A percentile compares a stretch with the other conserved stretches of the same genome.
Evolutionary conservation across 2,113 vertebrate species (phyloP).

Genomic region (Tetrao urogallus): DNA sequence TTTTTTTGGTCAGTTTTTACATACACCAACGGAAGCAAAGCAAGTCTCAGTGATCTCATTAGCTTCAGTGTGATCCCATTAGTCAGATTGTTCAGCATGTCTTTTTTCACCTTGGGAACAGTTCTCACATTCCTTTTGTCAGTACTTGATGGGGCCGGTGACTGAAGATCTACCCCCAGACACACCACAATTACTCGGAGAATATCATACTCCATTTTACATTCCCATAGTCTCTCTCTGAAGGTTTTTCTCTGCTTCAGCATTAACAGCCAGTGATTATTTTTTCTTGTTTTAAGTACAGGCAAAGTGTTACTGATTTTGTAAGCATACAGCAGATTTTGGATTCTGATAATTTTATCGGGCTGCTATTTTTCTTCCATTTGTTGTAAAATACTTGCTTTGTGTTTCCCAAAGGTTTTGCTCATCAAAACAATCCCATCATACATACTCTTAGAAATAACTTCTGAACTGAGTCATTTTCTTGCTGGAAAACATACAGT

Average conservation of each 20-base stretch:
- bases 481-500: background rate
- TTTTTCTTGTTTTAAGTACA: background rate
- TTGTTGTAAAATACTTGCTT: background rate
- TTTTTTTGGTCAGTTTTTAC: constrained; percentile 40
- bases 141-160: constrained; percentile 44
- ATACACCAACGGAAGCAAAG: constrained; percentile 56
- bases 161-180: constrained; percentile 53
- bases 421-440: background rate
- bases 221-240: constrained; percentile 16
- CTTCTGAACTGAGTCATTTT: background rate
- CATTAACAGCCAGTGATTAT: background rate
- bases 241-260: background rate
- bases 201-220: constrained; percentile 53
- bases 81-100: constrained; percentile 68
- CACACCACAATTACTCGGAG: constrained; percentile 8
- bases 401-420: background rate
- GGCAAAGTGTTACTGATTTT: background rate
- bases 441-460: background rate
- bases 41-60: constrained; percentile 63
- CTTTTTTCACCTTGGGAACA: constrained; percentile 72
- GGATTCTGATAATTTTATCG: background rate
- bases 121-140: constrained; percentile 72
- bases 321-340: background rate
- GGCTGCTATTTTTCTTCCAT: background rate
- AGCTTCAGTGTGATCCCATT: constrained; percentile 70